These are phyloP conservation scores for Lasioglossum morio DNA, from an alignment of 2,888 invertebrate genomes.

Conservation along the genomic window DNA sequence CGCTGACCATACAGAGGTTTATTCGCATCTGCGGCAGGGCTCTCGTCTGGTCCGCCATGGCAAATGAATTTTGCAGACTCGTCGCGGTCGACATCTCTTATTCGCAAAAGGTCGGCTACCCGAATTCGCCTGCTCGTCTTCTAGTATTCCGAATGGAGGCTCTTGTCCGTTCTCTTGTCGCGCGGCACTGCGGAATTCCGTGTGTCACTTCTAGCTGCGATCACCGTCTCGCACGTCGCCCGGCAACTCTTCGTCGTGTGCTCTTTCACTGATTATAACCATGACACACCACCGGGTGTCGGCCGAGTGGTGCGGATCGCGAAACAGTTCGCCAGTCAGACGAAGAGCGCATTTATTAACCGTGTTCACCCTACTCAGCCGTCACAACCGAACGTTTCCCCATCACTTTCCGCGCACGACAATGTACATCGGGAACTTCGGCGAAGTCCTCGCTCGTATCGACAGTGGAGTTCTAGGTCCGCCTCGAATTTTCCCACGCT, in stretches of 20 bases:
- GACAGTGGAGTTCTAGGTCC: constrained; percentile 47
- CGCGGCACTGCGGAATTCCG: constrained; percentile 62
- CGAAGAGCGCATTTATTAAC: constrained; percentile 44
- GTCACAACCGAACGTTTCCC: constrained; percentile 77
- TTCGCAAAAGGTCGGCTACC: constrained; percentile 51
- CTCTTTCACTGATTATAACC: constrained; percentile 60
- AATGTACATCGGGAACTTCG: constrained; percentile 24
- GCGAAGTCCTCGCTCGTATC: constrained; percentile 28
- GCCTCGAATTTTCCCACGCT: constrained; percentile 37
- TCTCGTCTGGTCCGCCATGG: constrained; percentile 69
- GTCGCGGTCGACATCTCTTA: constrained; percentile 59
- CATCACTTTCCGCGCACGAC: constrained; percentile 22
- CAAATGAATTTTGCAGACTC: constrained; percentile 64
- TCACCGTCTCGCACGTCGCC: constrained; percentile 61
- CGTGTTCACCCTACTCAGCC: constrained; percentile 79
- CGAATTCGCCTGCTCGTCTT: constrained; percentile 23
- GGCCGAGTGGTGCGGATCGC: constrained; percentile 34
- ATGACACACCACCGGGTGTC: constrained; percentile 46
- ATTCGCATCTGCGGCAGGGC: constrained; percentile 66
- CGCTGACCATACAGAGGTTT: constrained; percentile 76
- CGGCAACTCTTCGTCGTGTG: constrained; percentile 59
- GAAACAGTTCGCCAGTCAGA: constrained; percentile 51
- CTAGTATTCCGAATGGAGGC: constrained; percentile 14
- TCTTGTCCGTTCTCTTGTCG: constrained; percentile 12
- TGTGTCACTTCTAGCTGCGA: constrained; percentile 64